Evolutionary conservation across 1,140 invertebrate genomes (phyloP), one percentile per base, ranked within the genome.

Genomic region (Drosophila jambulina): DNA sequence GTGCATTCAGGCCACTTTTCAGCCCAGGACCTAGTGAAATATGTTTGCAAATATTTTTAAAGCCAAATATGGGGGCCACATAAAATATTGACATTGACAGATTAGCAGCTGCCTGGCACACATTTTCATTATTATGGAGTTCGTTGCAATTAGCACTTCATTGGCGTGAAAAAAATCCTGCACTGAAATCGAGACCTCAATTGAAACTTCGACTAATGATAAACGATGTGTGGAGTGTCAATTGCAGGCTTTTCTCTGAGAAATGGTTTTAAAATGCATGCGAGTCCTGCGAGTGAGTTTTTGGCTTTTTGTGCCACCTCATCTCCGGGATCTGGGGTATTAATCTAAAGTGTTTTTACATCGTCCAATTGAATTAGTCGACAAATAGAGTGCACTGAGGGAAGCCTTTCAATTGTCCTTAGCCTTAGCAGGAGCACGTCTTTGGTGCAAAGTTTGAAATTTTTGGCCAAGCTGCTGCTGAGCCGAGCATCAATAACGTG

Each of bases 401-500:
- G n/a, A 59, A 75, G 67, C 58, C 48, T 82, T 80, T 86, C 79
- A 86, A 82, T 82, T 82, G 65, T 60, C 29, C 53, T 12, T 19
- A 9, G 45, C 21, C 25, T 23, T 12, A 38, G 21, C 3, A 17
- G 29, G 6, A 57, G 46, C 54, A 51, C 54, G 74, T 57, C 36
- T 65, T 62, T 64, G 23, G 40, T 21, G 57, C 42, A 53, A 74
- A 71, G 65, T 69, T 67, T 65, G 1, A 36, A 79, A 58, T 59
- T 82, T 80, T 80, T 38, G 65, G 46, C 49, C 62, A 32, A 21
- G 36, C 62, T 56, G 53, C 21, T 8, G 21, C 69, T 69, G 70
- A 79, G 82, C 59, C 63, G 40, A 45, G 64, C 49, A 62, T 62
- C 74, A 76, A 61, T 85, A 82, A 78, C 82, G 78, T 86, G 82